A percentile compares a stretch with the other conserved stretches of the same genome.
Conservation (phyloP, 2,888 invertebrate genomes). For the Troides aeacus region DNA sequence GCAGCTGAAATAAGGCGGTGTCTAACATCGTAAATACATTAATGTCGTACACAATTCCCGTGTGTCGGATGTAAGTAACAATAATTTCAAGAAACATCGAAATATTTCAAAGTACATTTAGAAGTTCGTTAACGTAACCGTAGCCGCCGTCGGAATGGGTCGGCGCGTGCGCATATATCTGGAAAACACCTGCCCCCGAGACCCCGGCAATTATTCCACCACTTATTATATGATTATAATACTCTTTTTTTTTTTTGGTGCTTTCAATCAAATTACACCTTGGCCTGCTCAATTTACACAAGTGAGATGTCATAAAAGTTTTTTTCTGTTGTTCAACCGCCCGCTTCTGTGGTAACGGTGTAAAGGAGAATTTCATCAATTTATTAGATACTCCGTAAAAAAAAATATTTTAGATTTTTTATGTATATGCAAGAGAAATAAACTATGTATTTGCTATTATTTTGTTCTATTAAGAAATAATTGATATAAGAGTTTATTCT, state of each 20-base stretch:
- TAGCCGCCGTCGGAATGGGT: constrained; percentile 46
- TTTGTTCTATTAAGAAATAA: no score
- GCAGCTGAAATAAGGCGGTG: constrained; percentile 22
- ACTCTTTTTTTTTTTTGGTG: constrained; percentile 79
- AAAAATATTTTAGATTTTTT: constrained; percentile 13
- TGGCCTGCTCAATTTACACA: constrained; percentile 67
- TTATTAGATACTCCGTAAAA: constrained; percentile 29
- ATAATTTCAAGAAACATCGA: constrained; percentile 26
- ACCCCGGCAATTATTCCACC: constrained; percentile 77
- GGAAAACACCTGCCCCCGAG: constrained; percentile 66
- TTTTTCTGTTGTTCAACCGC: constrained; percentile 50
- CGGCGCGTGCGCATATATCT: constrained; percentile 57
- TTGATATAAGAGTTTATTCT: no score
- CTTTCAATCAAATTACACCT: constrained; percentile 81
- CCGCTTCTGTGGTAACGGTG: constrained; percentile 57
- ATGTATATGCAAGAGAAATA: background rate
- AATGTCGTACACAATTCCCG: constrained; percentile 12
- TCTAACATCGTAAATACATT: constrained; percentile 18
- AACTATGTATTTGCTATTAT: no score
- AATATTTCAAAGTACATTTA: constrained; percentile 24
- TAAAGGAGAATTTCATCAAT: constrained; percentile 54
- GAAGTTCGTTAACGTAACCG: constrained; percentile 51
- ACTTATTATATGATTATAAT: constrained; percentile 79
- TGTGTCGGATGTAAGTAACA: constrained; percentile 11
- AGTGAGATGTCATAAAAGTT: constrained; percentile 78